Evolutionary conservation across 2,888 invertebrate genomes (phyloP).

Genomic region (Pristionchus maxplancki): DNA sequence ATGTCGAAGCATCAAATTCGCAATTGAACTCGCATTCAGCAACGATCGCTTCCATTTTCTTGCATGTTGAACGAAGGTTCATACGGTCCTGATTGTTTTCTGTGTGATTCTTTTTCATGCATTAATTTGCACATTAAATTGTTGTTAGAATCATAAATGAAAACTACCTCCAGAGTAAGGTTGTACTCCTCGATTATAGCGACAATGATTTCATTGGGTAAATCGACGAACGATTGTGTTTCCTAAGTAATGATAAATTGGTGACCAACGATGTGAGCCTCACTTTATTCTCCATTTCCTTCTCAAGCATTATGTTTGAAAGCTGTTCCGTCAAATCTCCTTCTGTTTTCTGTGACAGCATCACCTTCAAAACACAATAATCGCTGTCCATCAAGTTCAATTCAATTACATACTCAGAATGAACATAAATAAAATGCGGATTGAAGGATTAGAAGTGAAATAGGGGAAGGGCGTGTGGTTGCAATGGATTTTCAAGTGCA

Average conservation of each 20-base stretch:
- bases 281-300: neutral
- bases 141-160: neutral
- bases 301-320: neutral
- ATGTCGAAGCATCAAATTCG: neutral
- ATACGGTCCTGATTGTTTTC: constrained; percentile 8
- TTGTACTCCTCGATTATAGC: neutral
- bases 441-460: too few species aligned
- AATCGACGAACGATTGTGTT: neutral
- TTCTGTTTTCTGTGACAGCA: neutral
- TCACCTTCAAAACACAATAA: neutral
- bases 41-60: neutral
- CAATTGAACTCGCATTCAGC: neutral
- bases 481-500: neutral
- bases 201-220: neutral
- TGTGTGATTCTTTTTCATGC: too few species aligned
- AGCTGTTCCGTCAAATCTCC: neutral
- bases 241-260: neutral
- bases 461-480: too few species aligned
- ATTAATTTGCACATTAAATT: too few species aligned
- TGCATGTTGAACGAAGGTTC: constrained; percentile 7
- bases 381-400: too few species aligned
- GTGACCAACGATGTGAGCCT: neutral
- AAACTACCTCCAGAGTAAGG: neutral
- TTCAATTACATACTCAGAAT: too few species aligned
- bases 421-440: too few species aligned